A percentile compares a stretch with the other conserved stretches of the same genome.
Evolutionary conservation across 2,797 vertebrate species (phyloP).

Genomic region (Petrocephalus schoutedeni): DNA sequence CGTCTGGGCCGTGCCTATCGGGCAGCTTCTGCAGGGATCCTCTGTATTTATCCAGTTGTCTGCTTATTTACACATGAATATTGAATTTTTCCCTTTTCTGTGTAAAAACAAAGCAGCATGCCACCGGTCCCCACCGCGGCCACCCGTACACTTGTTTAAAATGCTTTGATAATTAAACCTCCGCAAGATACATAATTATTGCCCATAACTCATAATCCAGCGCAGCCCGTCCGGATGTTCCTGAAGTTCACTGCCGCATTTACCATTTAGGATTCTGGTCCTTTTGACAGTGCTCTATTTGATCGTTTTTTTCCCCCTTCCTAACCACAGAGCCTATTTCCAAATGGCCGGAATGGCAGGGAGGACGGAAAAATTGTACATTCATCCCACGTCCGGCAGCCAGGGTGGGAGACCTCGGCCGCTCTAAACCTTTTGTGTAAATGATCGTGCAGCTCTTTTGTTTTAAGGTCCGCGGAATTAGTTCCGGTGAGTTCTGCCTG

Average conservation of each 20-base stretch:
- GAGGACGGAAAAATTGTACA: neutral
- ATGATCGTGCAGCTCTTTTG: neutral
- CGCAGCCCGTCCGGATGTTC: neutral
- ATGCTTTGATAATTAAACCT: slow-evolving; percentile 42
- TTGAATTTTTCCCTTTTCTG: slow-evolving; percentile 39
- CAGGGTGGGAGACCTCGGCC: neutral
- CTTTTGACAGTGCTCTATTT: neutral
- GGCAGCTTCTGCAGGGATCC: slow-evolving; percentile 35
- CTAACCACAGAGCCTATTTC: neutral
- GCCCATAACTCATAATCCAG: slow-evolving; percentile 37
- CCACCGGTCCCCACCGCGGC: slow-evolving; percentile 13
- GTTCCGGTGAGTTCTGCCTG: neutral
- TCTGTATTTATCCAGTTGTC: slow-evolving; percentile 31
- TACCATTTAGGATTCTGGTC: neutral
- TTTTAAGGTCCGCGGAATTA: neutral
- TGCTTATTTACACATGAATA: slow-evolving; percentile 47
- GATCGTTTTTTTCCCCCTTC: neutral
- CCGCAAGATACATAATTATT: slow-evolving; percentile 25
- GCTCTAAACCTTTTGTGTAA: neutral
- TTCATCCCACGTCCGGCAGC: neutral
- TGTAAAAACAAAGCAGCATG: slow-evolving; percentile 41
- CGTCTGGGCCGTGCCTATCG: slow-evolving; percentile 29
- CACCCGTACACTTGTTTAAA: slow-evolving; percentile 41
- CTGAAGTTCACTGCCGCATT: neutral
- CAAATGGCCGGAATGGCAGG: neutral